Evolutionary conservation across 2,113 vertebrate species (phyloP), one percentile per base, ranked within the genome.

Genomic region (Amphiprion ocellaris): DNA sequence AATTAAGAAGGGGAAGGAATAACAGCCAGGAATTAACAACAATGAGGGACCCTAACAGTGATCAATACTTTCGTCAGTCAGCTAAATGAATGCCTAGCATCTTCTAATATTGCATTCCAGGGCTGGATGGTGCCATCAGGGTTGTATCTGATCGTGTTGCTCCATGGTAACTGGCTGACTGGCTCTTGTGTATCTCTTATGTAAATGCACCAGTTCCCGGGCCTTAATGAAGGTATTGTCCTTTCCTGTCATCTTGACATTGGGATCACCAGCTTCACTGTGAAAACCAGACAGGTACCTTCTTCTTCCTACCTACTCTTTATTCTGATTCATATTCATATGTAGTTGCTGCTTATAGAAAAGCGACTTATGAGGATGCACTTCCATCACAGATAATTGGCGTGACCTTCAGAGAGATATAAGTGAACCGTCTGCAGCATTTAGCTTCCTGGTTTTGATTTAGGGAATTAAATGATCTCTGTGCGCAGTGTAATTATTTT

Each of bases 161-260:
- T 77, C 70, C 30, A 46, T 53, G 21, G 77, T 87, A 83, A 83
- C 64, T 64, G 63, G 39, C 11, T 79, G 74, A 87, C 66, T 21
- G 21, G 21, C 21, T 63, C 65, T 79, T 21, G 46, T 23, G 24
- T 7, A 33, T 62, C 59, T 68, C 56, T 75, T 52, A 89, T 83
- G 75, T 72, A 90, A 88, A 91, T 89, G 53, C 47, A 66, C 24
- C 62, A 41, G 23, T 55, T 46, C 59, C 16, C 15, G 33, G 19
- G 41, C 24, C 24, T 54, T 91, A 92, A 90, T 89, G 88, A 91
- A 87, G 62, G 24, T 84, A 74, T 75, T 11, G 84, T 93, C 89
- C 90, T 93, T 69, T 86, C 61, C 81, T 90, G 89, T 90, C 86
- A 63, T 59, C 7, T 47, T 92, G 89, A 93, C 86, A 86, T 92